Base-by-base conservation (phyloP, 2,113 vertebrate species). In the Chunga burmeisteri region DNA sequence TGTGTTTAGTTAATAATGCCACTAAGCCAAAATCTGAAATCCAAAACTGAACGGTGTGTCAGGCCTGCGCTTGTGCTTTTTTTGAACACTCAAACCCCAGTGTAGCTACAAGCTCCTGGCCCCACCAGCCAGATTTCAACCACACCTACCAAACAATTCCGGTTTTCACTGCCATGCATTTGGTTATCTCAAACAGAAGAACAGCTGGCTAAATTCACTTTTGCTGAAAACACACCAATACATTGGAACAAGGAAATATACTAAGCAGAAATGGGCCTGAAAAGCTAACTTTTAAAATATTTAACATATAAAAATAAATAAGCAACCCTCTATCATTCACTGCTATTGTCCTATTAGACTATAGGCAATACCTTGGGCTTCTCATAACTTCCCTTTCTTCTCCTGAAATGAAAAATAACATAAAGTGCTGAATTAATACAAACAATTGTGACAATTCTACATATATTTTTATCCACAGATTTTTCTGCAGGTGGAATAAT, bases 331-430 rank as follows among this genome's bases (percentile, higher is more conserved):
- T 29, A 10, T 12, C 29, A 9, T 7, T 86, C n/a, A 32, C 78
- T 82, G 81, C 21, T 90, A 8, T 8, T 75, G 81, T 93, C 9
- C 7, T 44, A 0, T 67, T 22, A 73, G 53, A 58, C 53, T 87
- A 66, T 79, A 88, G 70, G 29, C 34, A 94, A 63, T 22, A 79
- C 53, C 73, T 91, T 30, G 36, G 47, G 66, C 90, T 90, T 89
- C 91, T 94, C 27, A 25, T 10, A 63, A 38, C 59, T 75, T 91
- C 70, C 42, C 87, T 82, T 87, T 91, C 88, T 96, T 50, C 74
- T 75, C 94, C 97, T 97, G 96, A 72, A 97, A 97, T 85, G 38
- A 85, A 89, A 93, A 89, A 66, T 44, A 85, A 75, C 86, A 94
- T 10, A 38, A 84, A 82, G 70, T 6, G 29, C 89, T 59, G 46